These are phyloP conservation scores for Phocides pigmalion DNA, from an alignment of 1,140 invertebrate genomes.

Conservation along the genomic window DNA sequence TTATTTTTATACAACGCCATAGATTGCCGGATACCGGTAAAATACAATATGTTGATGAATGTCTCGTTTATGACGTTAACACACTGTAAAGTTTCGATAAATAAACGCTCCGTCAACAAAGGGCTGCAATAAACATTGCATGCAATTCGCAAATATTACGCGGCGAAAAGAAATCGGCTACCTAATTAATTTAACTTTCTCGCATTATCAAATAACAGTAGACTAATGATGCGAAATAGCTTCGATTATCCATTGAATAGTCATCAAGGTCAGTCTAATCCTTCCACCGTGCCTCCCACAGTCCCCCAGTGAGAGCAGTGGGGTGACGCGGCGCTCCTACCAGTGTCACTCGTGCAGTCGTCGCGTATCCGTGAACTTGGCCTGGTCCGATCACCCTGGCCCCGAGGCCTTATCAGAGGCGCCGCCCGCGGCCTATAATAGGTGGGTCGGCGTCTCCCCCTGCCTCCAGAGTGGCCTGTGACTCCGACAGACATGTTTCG, in stretches of 20 bases:
- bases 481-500: slow-evolving; percentile 76
- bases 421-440: slow-evolving; percentile 81
- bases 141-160: slow-evolving; percentile 41
- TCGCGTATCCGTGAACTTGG: slow-evolving; percentile 79
- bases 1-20: slow-evolving; percentile 36
- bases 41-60: slow-evolving; percentile 33
- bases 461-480: slow-evolving; percentile 68
- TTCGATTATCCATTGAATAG: slow-evolving; percentile 37
- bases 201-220: slow-evolving; percentile 30
- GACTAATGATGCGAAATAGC: slow-evolving; percentile 35
- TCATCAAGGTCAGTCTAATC: slow-evolving; percentile 68
- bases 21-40: slow-evolving; percentile 31
- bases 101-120: slow-evolving; percentile 39
- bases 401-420: slow-evolving; percentile 76
- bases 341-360: slow-evolving; percentile 63
- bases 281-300: slow-evolving; percentile 50
- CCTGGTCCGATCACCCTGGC: slow-evolving; percentile 75
- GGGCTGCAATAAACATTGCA: slow-evolving; percentile 37
- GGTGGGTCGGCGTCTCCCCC: slow-evolving; percentile 75
- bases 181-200: slow-evolving; percentile 30
- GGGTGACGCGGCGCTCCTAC: slow-evolving; percentile 51
- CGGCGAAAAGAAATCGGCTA: slow-evolving; percentile 11
- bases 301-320: slow-evolving; percentile 51
- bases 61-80: slow-evolving; percentile 29
- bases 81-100: slow-evolving; percentile 26